Evolutionary conservation across 2,888 invertebrate species (phyloP).

Genomic region (Archips crataeganus): DNA sequence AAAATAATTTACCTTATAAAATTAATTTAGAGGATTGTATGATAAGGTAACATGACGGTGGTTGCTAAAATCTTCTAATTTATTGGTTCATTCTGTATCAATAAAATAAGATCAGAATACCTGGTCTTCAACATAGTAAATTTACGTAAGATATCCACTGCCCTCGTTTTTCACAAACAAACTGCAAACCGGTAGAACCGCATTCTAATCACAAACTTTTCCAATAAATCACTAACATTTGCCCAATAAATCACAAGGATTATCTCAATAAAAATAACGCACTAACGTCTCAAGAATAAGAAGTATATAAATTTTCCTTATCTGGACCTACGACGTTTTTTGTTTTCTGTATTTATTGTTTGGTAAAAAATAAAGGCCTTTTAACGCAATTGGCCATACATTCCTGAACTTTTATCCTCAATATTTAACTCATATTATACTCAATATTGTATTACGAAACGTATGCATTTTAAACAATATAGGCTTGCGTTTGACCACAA

Average conservation of each 20-base stretch:
- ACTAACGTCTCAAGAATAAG: constrained; percentile 51
- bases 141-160: background rate
- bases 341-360: constrained; percentile 47
- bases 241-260: constrained; percentile 55
- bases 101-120: too few relatives aligned
- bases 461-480: too few relatives aligned
- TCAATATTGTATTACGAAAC: too few relatives aligned
- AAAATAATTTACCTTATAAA: too few relatives aligned
- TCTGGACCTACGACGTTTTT: constrained; percentile 49
- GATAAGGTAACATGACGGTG: too few relatives aligned
- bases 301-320: constrained; percentile 51
- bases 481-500: too few relatives aligned
- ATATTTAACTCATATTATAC: background rate
- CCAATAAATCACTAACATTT: constrained; percentile 52
- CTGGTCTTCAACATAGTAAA: background rate
- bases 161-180: constrained; percentile 11
- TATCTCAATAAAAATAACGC: constrained; percentile 55
- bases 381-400: constrained; percentile 21
- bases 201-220: constrained; percentile 51
- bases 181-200: constrained; percentile 40
- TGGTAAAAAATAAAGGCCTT: constrained; percentile 24
- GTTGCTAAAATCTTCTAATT: too few relatives aligned
- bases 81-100: too few relatives aligned
- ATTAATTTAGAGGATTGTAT: too few relatives aligned
- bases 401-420: background rate